phyloP scores from a whole-genome alignment of 2,797 vertebrate species.

The Petrocephalus schoutedeni region DNA sequence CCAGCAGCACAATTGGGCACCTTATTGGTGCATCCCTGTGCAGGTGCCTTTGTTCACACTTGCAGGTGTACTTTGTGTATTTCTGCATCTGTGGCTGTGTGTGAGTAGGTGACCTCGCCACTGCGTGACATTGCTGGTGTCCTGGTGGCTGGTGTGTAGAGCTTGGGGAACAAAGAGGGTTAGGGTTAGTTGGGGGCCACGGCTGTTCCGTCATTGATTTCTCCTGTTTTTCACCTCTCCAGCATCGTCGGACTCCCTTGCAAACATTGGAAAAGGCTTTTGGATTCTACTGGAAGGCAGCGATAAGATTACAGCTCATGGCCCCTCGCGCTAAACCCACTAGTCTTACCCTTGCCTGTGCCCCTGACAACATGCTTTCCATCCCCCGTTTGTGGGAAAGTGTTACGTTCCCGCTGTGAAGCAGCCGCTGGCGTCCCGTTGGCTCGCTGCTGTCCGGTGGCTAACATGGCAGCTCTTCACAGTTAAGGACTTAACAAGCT shows the following conservation, averaged over 20 bases:
- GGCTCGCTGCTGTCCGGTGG: not conserved
- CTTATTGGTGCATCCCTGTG: not conserved
- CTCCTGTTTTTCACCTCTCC: not conserved
- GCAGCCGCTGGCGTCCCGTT: not conserved
- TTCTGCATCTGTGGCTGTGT: not conserved
- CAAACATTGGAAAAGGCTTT: not conserved
- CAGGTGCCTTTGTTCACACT: not conserved
- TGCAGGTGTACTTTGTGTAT: not conserved
- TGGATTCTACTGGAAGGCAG: not conserved
- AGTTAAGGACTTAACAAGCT: not conserved
- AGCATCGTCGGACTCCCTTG: not conserved
- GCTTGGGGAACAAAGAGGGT: not conserved
- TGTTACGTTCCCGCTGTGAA: not conserved
- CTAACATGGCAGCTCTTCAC: not conserved
- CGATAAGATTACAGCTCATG: not conserved
- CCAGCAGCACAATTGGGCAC: not conserved
- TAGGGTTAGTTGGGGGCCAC: not conserved
- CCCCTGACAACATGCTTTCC: not conserved
- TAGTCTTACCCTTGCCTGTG: not conserved
- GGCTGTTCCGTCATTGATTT: conserved; percentile 13
- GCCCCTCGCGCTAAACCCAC: not conserved
- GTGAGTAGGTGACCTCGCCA: not conserved
- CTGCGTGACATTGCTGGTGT: not conserved
- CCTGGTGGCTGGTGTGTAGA: not conserved
- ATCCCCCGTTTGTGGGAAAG: not conserved